Evolutionary conservation across 2,888 invertebrate genomes (phyloP), one percentile per base, ranked within the genome.

Genomic region (Catocala fraxini): DNA sequence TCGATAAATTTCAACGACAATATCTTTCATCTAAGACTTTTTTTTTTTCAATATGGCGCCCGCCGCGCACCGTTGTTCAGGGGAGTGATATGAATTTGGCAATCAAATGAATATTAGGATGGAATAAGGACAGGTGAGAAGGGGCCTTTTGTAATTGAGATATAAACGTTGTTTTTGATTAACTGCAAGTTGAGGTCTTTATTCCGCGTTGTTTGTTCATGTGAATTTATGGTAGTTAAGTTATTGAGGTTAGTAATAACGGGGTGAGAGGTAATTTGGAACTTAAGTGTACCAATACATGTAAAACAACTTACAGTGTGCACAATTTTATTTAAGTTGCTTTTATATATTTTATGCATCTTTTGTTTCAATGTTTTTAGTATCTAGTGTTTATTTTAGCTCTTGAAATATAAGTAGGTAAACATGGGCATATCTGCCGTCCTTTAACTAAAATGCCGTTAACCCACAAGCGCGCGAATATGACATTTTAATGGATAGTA

Each of bases 51-150:
- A 72, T 55, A 71, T 69, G 73, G 73, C 71, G 53, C 13, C 15
- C 34, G 45, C 6, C 7, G 34, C 45, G 7, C 51, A 55, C 51
- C 62, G 52, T 52, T 51, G 46, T 49, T 41, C 33, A 51, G 42
- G 53, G 58, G 53, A 59, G 53, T 71, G 62, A 71, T 63, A 78
- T 77, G 84, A 81, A 86, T 90, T 93, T 91, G 88, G 92, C 93
- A 93, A 93, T 93, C 92, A 93, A 91, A 92, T 92, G 90, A 90
- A 90, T 91, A 93, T 92, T 92, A 92, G 86, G 71, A 76, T 75
- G 74, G 81, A 88, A 86, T 69, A 85, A 82, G 79, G 89, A 77
- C 92, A 92, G 92, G 92, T 92, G 89, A 59, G 63, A 75, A 56
- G 48, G 66, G 72, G 73, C 70, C 64, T 71, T 77, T 78, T 76